Evolutionary conservation across 2,888 invertebrate species (phyloP).

Genomic region (Magallana nippona): DNA sequence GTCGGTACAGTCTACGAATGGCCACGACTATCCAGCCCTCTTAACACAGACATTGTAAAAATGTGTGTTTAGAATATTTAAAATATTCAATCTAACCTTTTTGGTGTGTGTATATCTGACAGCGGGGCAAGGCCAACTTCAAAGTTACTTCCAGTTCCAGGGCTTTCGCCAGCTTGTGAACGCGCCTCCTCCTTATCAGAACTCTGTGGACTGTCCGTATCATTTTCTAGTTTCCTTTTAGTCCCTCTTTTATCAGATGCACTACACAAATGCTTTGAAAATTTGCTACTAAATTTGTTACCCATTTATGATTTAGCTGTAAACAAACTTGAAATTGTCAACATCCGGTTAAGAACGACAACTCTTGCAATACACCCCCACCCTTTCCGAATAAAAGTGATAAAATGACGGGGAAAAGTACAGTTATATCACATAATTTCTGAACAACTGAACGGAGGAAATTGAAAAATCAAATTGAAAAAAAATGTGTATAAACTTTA

Average conservation of each 20-base stretch:
- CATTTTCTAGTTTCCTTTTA: constrained; percentile 23
- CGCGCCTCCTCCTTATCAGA: background rate
- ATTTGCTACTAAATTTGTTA: constrained; percentile 7
- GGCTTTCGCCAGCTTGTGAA: background rate
- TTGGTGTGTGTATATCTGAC: constrained; percentile 38
- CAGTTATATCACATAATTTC: too few species aligned
- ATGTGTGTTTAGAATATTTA: too few species aligned
- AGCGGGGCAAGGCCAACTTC: constrained; percentile 38
- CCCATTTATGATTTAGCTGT: background rate
- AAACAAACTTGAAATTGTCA: background rate
- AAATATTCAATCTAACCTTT: constrained; percentile 28
- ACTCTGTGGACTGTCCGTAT: background rate
- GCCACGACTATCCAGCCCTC: too few species aligned
- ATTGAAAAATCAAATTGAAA: too few species aligned
- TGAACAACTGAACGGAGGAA: too few species aligned
- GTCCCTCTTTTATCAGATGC: background rate
- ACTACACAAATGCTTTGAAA: background rate
- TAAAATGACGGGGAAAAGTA: too few species aligned
- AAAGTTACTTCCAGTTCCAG: background rate
- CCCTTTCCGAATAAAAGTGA: too few species aligned
- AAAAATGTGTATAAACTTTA: too few species aligned
- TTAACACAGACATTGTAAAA: too few species aligned
- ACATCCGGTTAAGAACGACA: constrained; percentile 19
- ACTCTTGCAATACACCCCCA: background rate
- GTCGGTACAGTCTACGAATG: too few species aligned